phyloP scores from a whole-genome alignment of 2,888 invertebrate genomes.

The Leptinotarsa juncta region DNA sequence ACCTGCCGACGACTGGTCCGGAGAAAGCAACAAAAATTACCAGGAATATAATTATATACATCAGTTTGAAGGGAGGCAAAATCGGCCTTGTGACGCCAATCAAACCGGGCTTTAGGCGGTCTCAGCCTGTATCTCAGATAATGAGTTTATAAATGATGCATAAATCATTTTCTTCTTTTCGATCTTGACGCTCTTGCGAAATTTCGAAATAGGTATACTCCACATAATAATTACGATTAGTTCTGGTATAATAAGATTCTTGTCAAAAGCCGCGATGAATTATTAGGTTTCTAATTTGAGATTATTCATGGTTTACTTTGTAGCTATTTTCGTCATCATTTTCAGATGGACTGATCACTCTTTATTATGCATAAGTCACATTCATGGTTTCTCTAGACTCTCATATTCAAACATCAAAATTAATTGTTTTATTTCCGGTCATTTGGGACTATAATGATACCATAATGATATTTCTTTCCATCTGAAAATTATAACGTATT shows the following conservation, averaged over 20 bases:
- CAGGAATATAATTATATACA: slow-evolving; percentile 61
- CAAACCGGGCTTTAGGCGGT: slow-evolving; percentile 63
- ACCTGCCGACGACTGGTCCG: slow-evolving; percentile 40
- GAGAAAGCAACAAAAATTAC: slow-evolving; percentile 52
- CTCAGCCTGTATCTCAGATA: slow-evolving; percentile 62
- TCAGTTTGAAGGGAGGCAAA: slow-evolving; percentile 59
- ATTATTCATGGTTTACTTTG: slow-evolving; percentile 13
- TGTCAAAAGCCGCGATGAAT: slow-evolving; percentile 44
- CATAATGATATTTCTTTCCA: no score
- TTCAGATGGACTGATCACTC: not conserved
- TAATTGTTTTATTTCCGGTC: no score
- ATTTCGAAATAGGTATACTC: slow-evolving; percentile 49
- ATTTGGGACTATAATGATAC: no score
- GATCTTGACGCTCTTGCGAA: slow-evolving; percentile 54
- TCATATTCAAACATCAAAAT: no score
- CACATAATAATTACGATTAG: slow-evolving; percentile 59
- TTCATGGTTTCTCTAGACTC: no score
- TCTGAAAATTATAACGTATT: no score
- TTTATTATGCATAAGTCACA: no score
- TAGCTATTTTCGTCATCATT: not conserved
- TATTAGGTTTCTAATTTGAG: slow-evolving; percentile 6
- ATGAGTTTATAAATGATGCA: slow-evolving; percentile 68
- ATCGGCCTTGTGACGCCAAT: slow-evolving; percentile 65
- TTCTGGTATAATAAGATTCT: slow-evolving; percentile 56
- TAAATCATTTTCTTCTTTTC: slow-evolving; percentile 64